Conservation (phyloP, 2,797 vertebrate species). For the Neopelma chrysocephalum region DNA sequence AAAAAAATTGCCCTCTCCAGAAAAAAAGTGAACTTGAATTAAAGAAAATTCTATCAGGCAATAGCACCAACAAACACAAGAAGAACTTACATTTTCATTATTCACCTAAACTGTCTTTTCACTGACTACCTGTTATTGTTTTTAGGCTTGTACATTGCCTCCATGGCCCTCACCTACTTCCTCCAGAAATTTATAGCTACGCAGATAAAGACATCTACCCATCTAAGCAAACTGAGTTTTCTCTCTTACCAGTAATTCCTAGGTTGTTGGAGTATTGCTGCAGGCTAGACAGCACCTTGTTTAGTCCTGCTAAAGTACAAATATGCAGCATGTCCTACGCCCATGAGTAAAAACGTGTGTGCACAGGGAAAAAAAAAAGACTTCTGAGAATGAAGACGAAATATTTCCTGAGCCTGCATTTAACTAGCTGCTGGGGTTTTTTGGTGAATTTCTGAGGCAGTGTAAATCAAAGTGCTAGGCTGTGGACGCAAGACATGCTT, state of each 20-base stretch:
- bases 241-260: not conserved
- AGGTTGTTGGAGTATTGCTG: not conserved
- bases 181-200: not conserved
- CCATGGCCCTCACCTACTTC: not conserved
- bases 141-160: not conserved
- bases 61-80: not conserved
- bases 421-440: not conserved
- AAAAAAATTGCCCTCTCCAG: not conserved
- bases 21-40: not conserved
- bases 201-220: not conserved
- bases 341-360: not conserved
- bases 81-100: not conserved
- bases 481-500: not conserved
- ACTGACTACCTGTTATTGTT: not conserved
- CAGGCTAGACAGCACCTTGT: not conserved
- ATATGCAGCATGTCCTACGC: not conserved
- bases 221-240: not conserved
- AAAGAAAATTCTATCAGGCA: not conserved
- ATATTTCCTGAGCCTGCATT: not conserved
- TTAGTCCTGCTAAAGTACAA: not conserved
- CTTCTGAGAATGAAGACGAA: not conserved
- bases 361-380: accelerated
- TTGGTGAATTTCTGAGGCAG: not conserved
- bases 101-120: not conserved
- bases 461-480: not conserved